Base-by-base conservation (phyloP, 1,140 invertebrate genomes). In the Aporrectodea caliginosa region DNA sequence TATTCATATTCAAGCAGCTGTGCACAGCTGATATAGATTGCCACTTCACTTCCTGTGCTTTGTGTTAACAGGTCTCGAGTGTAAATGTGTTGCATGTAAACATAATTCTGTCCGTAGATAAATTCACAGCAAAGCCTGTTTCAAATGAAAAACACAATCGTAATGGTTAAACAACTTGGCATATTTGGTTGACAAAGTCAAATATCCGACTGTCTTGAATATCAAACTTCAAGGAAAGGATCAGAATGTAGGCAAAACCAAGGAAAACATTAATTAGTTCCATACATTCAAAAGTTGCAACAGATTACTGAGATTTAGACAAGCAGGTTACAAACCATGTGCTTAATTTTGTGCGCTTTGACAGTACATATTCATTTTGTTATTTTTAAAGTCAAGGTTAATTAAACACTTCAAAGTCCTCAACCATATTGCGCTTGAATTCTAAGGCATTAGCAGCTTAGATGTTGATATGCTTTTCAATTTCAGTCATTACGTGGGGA, bases 401-500 rank as follows among this genome's bases (percentile, higher is more conserved):
- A 16, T 16, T 27, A 32, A 75, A 33, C 29, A 43, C 32, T 77
- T 31, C 1, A n/a, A 32, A 1, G 16, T 33, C 29, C 1, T 30
- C 2, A 6, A 75, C 34, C 29, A 14, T 33, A 35, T 16, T 34
- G 29, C 31, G 34, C 35, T 35, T 31, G 29, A 33, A 77, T 14
- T 14, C 43, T n/a, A n/a, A n/a, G n/a, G n/a, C n/a, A n/a, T 71
- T 69, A 68, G 14, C 58, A 68, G 14, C 58, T 16, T 27, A 14
- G 58, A 16, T 68, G 27, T 43, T n/a, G 58, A 27, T 70, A 27
- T 32, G 2, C 30, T 77, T 1, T 1, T 68, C 35, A 77, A 31
- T 43, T 58, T 30, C 79, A 80, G 79, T 32, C 33, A 72, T 68
- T 77, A 22, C 77, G 71, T 43, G 79, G 79, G 16, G 75, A 71